phyloP scores from a whole-genome alignment of 2,113 vertebrate species.

The Bubo blakistoni region DNA sequence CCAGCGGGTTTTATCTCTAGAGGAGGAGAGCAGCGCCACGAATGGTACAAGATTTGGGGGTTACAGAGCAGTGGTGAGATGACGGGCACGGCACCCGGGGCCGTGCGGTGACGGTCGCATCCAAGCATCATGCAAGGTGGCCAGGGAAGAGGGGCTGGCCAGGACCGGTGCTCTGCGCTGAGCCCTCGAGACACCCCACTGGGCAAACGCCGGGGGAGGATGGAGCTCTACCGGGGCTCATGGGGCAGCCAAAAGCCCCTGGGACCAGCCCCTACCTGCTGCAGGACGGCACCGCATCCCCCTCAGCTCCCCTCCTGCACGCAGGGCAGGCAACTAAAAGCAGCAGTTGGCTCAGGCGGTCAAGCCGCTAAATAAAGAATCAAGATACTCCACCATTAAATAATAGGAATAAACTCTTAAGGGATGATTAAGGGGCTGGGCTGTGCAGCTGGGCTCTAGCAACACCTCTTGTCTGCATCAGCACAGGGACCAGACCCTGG shows the following conservation, averaged over 20 bases:
- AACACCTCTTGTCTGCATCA: not conserved
- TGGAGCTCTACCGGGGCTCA: not conserved
- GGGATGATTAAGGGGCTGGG: not conserved
- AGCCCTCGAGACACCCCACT: not conserved
- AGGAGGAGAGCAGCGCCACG: not conserved
- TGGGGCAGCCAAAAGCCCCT: rapidly evolving
- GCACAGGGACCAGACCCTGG: not conserved
- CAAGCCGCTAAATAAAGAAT: not conserved
- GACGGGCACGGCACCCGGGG: rapidly evolving
- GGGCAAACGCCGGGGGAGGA: not conserved
- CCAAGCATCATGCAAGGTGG: slow-evolving; percentile 1
- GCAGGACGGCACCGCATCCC: rapidly evolving
- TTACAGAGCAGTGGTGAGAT: not conserved
- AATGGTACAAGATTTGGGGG: not conserved
- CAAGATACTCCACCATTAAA: slow-evolving; percentile 12
- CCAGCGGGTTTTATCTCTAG: slow-evolving; percentile 55
- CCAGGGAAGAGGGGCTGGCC: not conserved
- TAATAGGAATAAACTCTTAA: slow-evolving; percentile 6
- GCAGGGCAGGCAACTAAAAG: not conserved
- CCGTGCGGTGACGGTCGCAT: rapidly evolving
- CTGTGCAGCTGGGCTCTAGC: not conserved
- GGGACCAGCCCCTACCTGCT: rapidly evolving
- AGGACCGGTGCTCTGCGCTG: not conserved
- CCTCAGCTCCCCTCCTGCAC: not conserved
- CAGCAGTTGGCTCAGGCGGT: slow-evolving; percentile 1